These are phyloP conservation scores for Rhinatrema bivittatum DNA, from an alignment of 2,797 vertebrate genomes.

Conservation along the genomic window DNA sequence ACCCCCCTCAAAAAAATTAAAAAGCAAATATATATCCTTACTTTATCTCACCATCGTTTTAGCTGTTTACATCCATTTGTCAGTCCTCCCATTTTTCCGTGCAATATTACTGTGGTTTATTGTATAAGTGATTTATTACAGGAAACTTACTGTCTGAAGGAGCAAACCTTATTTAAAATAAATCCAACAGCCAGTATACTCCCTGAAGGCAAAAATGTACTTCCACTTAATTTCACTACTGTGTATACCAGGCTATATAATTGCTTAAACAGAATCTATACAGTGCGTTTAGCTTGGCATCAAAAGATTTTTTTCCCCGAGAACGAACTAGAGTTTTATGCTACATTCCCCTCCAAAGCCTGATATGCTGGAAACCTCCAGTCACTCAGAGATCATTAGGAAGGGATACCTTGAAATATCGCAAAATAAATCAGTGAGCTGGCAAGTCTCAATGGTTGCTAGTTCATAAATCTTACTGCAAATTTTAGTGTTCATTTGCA, in stretches of 20 bases:
- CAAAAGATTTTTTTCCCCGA: too few species aligned
- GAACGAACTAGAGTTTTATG: too few species aligned
- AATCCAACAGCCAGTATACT: conserved; percentile 56
- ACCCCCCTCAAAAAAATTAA: conserved; percentile 13
- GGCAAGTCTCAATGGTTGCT: too few species aligned
- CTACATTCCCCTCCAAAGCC: too few species aligned
- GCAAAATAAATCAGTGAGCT: too few species aligned
- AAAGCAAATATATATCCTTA: background rate
- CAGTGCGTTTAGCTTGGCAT: conserved; percentile 57
- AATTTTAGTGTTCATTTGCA: too few species aligned
- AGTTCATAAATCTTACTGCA: too few species aligned
- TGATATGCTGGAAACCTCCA: too few species aligned
- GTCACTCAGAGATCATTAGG: too few species aligned
- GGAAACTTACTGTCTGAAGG: conserved; percentile 39
- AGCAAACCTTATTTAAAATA: conserved; percentile 58
- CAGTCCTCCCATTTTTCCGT: conserved; percentile 1
- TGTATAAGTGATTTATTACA: conserved; percentile 58
- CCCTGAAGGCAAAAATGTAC: conserved; percentile 55
- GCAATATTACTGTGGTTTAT: conserved; percentile 45
- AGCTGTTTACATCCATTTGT: conserved; percentile 13
- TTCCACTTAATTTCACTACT: conserved; percentile 61
- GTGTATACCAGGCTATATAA: conserved; percentile 57
- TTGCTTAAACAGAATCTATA: conserved; percentile 61
- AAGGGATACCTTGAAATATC: too few species aligned
- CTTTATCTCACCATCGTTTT: conserved; percentile 7